Percentiles rank a stretch among this genome's conserved stretches.
Evolutionary conservation across 2,888 invertebrate genomes (phyloP).

Genomic region (Cheilosia pagana): DNA sequence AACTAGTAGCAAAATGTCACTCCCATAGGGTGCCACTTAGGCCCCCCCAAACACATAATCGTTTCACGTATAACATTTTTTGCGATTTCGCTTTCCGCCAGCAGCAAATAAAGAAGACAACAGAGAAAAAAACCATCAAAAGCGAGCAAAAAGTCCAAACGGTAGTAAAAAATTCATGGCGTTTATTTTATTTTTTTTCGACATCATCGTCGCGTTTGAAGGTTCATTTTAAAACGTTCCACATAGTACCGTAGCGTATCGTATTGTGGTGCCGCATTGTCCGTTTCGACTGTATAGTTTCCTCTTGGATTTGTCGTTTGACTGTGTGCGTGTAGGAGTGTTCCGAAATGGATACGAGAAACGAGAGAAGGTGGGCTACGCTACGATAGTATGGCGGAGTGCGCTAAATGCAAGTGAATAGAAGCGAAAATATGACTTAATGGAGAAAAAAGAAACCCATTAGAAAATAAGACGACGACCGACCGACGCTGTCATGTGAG

Average conservation of each 20-base stretch:
- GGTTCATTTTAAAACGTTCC: conserved; percentile 33
- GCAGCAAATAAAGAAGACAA: neutral
- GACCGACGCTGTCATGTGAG: conserved; percentile 17
- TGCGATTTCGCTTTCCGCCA: neutral
- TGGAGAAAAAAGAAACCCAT: conserved; percentile 12
- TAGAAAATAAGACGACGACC: conserved; percentile 19
- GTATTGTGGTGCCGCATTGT: conserved; percentile 22
- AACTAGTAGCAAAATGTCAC: neutral
- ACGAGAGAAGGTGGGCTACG: neutral
- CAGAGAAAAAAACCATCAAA: neutral
- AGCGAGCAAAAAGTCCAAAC: conserved; percentile 6
- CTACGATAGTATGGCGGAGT: conserved; percentile 1
- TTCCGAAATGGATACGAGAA: neutral
- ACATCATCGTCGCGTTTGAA: conserved; percentile 23
- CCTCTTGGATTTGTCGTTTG: neutral
- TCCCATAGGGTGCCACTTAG: neutral
- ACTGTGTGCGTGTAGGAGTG: conserved; percentile 32
- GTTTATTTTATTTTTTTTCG: conserved; percentile 3
- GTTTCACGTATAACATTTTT: neutral
- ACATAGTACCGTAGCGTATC: conserved; percentile 34
- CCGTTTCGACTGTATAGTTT: conserved; percentile 9
- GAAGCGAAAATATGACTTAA: conserved; percentile 23
- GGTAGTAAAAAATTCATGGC: conserved; percentile 27
- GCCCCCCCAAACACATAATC: neutral
- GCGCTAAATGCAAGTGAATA: conserved; percentile 29